A percentile compares a stretch with the other conserved stretches of the same genome.
phyloP scores from a whole-genome alignment of 2,797 vertebrate genomes.

The Neosilurus mollespiculum region DNA sequence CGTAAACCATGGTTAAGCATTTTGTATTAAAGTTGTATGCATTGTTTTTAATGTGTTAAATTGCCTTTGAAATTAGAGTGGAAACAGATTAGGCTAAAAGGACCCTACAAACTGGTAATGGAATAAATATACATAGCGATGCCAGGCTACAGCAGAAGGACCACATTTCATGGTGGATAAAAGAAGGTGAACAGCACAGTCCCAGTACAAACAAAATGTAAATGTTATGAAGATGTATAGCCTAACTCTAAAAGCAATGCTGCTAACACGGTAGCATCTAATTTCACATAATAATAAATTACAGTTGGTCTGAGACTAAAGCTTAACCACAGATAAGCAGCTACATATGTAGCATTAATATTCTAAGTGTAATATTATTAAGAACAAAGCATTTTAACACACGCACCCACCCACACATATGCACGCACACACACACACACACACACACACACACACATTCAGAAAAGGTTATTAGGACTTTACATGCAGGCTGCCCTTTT shows the following conservation, averaged over 20 bases:
- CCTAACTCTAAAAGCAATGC: slow-evolving; percentile 38
- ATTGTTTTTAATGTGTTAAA: slow-evolving; percentile 30
- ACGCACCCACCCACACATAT: background rate
- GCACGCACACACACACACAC: too few relatives aligned
- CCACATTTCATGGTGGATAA: slow-evolving; percentile 30
- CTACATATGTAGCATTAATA: slow-evolving; percentile 47
- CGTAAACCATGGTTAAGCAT: slow-evolving; percentile 27
- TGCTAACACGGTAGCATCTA: slow-evolving; percentile 30
- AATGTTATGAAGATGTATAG: slow-evolving; percentile 41
- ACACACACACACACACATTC: too few relatives aligned
- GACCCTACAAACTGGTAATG: slow-evolving; percentile 35
- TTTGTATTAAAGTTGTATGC: slow-evolving; percentile 17
- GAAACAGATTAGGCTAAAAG: slow-evolving; percentile 37
- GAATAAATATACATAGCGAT: slow-evolving; percentile 31
- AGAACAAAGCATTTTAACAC: slow-evolving; percentile 22
- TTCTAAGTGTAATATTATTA: slow-evolving; percentile 38
- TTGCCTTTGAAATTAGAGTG: slow-evolving; percentile 35
- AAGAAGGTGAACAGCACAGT: slow-evolving; percentile 3
- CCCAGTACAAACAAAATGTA: slow-evolving; percentile 35
- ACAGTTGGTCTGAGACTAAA: slow-evolving; percentile 33
- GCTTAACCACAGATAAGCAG: slow-evolving; percentile 34
- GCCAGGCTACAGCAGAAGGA: slow-evolving; percentile 5
- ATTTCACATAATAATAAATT: slow-evolving; percentile 46
- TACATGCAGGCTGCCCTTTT: background rate
- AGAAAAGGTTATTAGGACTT: slow-evolving; percentile 2